Base-by-base conservation (phyloP, 2,113 vertebrate species). In the Xyliphius kryptos region DNA sequence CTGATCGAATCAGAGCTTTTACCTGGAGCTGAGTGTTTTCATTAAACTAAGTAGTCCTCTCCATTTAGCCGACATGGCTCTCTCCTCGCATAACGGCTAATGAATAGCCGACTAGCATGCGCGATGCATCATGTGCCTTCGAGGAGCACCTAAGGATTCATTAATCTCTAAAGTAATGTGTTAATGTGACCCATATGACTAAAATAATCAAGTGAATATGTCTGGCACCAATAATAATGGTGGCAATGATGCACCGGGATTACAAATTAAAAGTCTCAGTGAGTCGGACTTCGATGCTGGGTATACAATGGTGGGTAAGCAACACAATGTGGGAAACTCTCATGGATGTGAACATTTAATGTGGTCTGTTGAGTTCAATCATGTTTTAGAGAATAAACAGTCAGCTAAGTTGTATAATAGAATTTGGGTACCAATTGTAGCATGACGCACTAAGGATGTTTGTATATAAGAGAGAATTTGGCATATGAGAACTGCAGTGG, bases 1-100 rank as follows among this genome's bases (percentile, higher is more conserved):
- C 22, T 60, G 22, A 52, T 68, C 58, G 16, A 41, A 52, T 46
- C 20, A 32, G 40, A 50, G 37, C 51, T 47, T 54, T 16, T 60
- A 11, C 40, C 22, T 47, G 3, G 37, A 40, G 22, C 17, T 51
- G 53, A 67, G 56, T 52, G 52, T 16, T 43, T 51, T 32, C 54
- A 66, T 59, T 59, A 67, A 53, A 67, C 46, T 58, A 58, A 66
- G 54, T 49, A 66, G 64, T 36, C 40, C 38, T 53, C 37, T 51
- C 41, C 16, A 16, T 53, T 60, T 67, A 53, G 56, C 56, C 12
- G 36, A 15, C 16, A 9, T 52, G 17, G 56, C 38, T 16, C 15
- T 44, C 59, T 60, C 21, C 19, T 36, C 12, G 52, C 38, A 32
- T 44, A 36, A 48, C 56, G 17, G 3, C 38, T 67, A 60, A 59